Conservation (phyloP, 2,888 invertebrate species). For the Phortica magna region DNA sequence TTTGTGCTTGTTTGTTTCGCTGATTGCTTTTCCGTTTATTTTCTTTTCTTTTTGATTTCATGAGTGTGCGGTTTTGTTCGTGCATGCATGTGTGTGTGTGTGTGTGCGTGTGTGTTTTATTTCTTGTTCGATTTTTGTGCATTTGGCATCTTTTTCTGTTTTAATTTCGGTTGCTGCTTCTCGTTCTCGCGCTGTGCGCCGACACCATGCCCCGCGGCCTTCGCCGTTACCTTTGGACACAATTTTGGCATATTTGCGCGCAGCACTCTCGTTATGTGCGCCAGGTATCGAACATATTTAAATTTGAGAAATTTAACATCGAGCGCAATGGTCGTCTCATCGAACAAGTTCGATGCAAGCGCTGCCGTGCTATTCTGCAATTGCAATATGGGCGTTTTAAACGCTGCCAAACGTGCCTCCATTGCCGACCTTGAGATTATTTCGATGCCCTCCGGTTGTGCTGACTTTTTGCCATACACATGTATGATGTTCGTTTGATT, state of each 20-base stretch:
- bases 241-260: constrained; percentile 45
- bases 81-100: background rate
- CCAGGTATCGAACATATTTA: constrained; percentile 58
- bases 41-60: background rate
- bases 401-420: constrained; percentile 58
- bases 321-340: constrained; percentile 28
- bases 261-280: constrained; percentile 55
- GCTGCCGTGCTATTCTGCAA: constrained; percentile 18
- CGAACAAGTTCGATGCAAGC: constrained; percentile 36
- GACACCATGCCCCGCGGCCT: background rate
- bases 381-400: constrained; percentile 56
- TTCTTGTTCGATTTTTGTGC: background rate
- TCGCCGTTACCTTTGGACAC: constrained; percentile 41
- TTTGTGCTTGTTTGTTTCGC: background rate
- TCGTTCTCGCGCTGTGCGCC: background rate
- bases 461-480: background rate
- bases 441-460: constrained; percentile 31
- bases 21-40: constrained; percentile 6
- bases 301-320: constrained; percentile 66
- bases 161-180: background rate
- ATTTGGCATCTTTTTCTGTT: background rate
- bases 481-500: constrained; percentile 52
- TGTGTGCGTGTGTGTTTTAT: background rate
- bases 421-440: constrained; percentile 56
- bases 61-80: too few species aligned